These are phyloP conservation scores for Cherax destructor DNA, from an alignment of 1,140 invertebrate genomes.

Conservation along the genomic window DNA sequence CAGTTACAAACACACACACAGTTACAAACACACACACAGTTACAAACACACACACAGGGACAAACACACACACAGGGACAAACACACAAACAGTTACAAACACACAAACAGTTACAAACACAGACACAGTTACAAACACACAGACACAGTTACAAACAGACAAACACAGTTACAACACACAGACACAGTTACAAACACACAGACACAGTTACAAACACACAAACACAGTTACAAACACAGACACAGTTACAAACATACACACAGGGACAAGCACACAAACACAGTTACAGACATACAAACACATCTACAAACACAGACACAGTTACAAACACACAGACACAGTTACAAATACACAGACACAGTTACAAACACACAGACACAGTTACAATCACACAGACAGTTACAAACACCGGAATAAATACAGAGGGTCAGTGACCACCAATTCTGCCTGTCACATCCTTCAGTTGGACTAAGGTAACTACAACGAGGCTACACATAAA, in stretches of 20 bases:
- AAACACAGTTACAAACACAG: slow-evolving; percentile 18
- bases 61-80: background rate
- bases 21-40: background rate
- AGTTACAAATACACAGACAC: slow-evolving; percentile 17
- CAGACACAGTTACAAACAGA: background rate
- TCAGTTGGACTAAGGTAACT: no score
- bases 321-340: slow-evolving; percentile 15
- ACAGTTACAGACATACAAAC: no score
- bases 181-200: background rate
- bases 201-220: slow-evolving; percentile 11
- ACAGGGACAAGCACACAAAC: background rate
- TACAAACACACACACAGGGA: background rate
- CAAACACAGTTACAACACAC: background rate
- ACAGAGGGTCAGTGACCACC: no score
- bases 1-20: background rate
- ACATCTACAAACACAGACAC: background rate
- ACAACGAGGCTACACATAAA: no score
- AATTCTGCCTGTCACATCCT: no score
- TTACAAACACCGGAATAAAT: no score
- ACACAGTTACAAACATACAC: slow-evolving; percentile 13
- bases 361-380: slow-evolving; percentile 12
- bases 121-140: slow-evolving; percentile 5
- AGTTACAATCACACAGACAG: background rate
- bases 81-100: slow-evolving; percentile 17
- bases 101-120: background rate